Evolutionary conservation across 1,140 invertebrate species (phyloP), one percentile per base, ranked within the genome.

Genomic region (Cotesia glomerata): DNA sequence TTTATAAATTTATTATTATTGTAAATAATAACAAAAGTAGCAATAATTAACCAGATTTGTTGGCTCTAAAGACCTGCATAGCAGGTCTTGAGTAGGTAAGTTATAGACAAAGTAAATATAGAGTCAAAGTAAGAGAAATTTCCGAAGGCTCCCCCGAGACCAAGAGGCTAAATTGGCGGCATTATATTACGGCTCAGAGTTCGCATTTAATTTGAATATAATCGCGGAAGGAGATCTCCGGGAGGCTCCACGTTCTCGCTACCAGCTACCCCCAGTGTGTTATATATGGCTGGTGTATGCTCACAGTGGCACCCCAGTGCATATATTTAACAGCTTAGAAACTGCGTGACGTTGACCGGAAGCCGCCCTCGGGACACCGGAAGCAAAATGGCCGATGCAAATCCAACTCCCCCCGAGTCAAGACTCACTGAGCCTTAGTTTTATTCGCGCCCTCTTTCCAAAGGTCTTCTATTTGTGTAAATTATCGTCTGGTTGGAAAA

Each of bases 151-250:
- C 59, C 59, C 26, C 11, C 14, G 59, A 79, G 84, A 81, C 66
- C 54, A 18, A 13, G 32, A 83, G 82, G 84, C 80, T 86, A 86
- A 87, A 87, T 87, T 87, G 86, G 82, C 79, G 82, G 84, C 80
- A 84, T 84, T 87, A 87, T 86, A 86, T 87, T 85, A 86, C 84
- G 80, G 81, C 81, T 84, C 78, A 79, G 84, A 83, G 79, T 82
- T 79, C 79, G 83, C 85, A 86, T 86, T 87, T 86, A 87, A 87
- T 87, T 87, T 87, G 85, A 87, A 87, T 87, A 87, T 86, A 86
- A 87, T 87, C 86, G 81, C 74, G 82, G 77, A 82, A 82, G 81
- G 81, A 85, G 80, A 86, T 86, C 84, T 86, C 79, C 80, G 75
- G 81, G 36, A 61, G 36, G 75, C 71, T 76, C 77, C 71, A 80